These are phyloP conservation scores for Parus major DNA, from an alignment of 2,113 vertebrate species.

Conservation along the genomic window DNA sequence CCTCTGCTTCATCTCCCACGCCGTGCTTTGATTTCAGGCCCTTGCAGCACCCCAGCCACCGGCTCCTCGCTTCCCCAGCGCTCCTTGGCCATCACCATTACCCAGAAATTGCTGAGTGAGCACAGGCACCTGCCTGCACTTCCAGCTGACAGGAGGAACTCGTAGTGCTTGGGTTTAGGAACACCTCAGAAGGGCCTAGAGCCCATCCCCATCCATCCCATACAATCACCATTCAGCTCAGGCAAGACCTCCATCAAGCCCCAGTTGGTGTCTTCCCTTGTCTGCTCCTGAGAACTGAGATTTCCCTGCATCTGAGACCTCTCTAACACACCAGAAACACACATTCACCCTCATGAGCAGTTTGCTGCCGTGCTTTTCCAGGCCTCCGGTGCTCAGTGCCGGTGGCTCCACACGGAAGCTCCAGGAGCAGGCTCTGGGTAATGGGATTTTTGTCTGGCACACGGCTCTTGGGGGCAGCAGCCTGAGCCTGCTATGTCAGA, in stretches of 20 bases:
- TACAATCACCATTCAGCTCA: background rate
- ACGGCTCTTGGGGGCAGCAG: background rate
- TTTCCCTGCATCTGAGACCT: background rate
- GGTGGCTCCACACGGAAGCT: background rate
- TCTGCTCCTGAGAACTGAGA: background rate
- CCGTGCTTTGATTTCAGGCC: background rate
- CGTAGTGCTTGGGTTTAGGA: background rate
- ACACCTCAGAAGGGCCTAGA: background rate
- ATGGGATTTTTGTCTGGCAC: background rate
- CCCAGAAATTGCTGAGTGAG: background rate
- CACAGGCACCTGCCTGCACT: background rate
- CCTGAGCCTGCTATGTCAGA: background rate
- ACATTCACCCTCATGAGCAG: background rate
- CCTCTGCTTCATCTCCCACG: background rate
- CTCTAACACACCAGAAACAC: background rate
- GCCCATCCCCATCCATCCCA: background rate
- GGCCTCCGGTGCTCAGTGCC: background rate
- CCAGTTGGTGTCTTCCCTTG: background rate
- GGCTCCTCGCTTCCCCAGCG: background rate
- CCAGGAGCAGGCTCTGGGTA: background rate
- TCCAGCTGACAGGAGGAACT: background rate
- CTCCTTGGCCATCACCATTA: background rate
- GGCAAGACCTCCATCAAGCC: background rate
- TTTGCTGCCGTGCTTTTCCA: background rate
- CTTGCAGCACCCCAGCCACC: background rate